These are phyloP conservation scores for Falco peregrinus DNA, from an alignment of 2,797 vertebrate species.

Conservation along the genomic window DNA sequence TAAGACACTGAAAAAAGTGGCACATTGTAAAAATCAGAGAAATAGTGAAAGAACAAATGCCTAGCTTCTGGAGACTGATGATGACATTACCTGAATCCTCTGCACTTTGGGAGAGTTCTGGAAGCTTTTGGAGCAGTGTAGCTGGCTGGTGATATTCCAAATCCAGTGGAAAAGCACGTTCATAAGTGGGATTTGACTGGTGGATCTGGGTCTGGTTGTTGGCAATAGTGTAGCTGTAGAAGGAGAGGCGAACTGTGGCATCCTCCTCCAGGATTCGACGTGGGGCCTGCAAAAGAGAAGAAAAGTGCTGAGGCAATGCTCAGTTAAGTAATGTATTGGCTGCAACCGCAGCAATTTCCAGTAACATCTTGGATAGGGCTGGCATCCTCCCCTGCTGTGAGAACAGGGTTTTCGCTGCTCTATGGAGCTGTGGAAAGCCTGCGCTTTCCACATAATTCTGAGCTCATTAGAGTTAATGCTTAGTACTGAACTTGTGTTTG, in stretches of 20 bases:
- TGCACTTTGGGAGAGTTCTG: constrained; percentile 88
- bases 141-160: constrained; percentile 89
- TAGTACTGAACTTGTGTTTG: neutral
- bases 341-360: constrained; percentile 6
- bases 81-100: constrained; percentile 84
- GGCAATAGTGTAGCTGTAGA: constrained; percentile 89
- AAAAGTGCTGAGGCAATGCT: neutral
- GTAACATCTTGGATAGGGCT: constrained; percentile 5
- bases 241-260: constrained; percentile 86
- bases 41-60: neutral
- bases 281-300: constrained; percentile 78
- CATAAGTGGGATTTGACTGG: constrained; percentile 86
- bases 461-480: neutral
- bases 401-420: neutral
- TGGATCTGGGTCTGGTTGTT: constrained; percentile 85
- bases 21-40: neutral
- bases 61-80: rapidly evolving
- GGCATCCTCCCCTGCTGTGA: constrained; percentile 1
- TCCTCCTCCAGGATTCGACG: constrained; percentile 91
- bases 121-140: constrained; percentile 84
- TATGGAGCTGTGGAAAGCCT: neutral
- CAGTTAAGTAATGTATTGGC: neutral
- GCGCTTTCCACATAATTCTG: neutral
- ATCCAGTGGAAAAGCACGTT: constrained; percentile 89
- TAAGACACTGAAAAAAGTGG: neutral